phyloP scores from a whole-genome alignment of 2,113 vertebrate species.

The Calidris pygmaea region DNA sequence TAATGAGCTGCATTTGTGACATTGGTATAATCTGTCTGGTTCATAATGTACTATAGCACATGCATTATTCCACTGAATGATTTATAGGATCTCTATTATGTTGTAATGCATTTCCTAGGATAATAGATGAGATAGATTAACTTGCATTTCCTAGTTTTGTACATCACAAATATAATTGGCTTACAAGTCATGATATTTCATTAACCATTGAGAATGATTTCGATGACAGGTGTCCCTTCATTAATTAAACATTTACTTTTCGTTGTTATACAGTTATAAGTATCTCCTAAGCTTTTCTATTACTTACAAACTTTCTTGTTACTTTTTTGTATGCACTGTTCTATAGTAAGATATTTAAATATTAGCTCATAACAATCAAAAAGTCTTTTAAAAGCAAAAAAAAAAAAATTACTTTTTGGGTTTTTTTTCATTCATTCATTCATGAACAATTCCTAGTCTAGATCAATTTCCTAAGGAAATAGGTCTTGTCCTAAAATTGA shows the following conservation, averaged over 20 bases:
- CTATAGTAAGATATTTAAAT: neutral
- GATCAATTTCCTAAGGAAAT: neutral
- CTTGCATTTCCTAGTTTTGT: constrained; percentile 25
- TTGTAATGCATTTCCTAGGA: constrained; percentile 27
- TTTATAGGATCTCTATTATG: constrained; percentile 40
- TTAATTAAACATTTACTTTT: neutral
- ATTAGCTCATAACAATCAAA: neutral
- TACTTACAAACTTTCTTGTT: neutral
- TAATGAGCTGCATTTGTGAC: constrained; percentile 45
- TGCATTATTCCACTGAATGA: constrained; percentile 14
- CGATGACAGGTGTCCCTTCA: neutral
- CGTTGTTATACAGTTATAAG: neutral
- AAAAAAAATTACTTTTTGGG: neutral
- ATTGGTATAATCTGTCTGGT: constrained; percentile 29
- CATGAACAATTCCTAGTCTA: neutral
- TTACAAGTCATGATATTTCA: constrained; percentile 17
- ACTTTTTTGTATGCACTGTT: neutral
- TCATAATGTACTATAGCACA: constrained; percentile 29
- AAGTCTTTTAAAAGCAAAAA: neutral
- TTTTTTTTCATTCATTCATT: neutral
- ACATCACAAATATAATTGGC: constrained; percentile 20
- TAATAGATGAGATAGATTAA: constrained; percentile 47
- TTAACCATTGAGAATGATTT: neutral
- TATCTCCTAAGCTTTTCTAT: neutral
- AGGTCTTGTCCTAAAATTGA: neutral